phyloP scores from a whole-genome alignment of 2,888 invertebrate genomes.

The Ectobius pallidus region DNA sequence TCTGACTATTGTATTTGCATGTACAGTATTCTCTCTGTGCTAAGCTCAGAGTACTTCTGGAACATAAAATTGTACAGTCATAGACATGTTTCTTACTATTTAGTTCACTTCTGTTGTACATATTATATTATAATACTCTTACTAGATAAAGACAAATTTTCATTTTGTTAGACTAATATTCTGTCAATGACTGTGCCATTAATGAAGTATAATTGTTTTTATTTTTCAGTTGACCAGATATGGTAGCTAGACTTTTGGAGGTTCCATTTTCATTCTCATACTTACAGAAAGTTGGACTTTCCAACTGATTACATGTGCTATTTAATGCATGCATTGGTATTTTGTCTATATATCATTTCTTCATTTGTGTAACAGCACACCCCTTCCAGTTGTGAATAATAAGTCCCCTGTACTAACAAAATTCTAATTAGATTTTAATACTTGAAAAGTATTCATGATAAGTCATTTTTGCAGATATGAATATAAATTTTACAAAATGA shows the following conservation, averaged over 20 bases:
- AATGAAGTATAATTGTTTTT: background rate
- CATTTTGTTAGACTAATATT: no score
- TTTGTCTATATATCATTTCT: slow-evolving; percentile 20
- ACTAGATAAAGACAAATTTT: no score
- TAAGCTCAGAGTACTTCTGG: background rate
- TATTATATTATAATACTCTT: no score
- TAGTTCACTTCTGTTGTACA: no score
- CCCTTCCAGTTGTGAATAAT: slow-evolving; percentile 34
- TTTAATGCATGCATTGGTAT: slow-evolving; percentile 17
- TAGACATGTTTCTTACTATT: background rate
- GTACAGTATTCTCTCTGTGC: background rate
- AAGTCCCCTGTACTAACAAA: slow-evolving; percentile 14
- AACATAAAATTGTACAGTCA: slow-evolving; percentile 4
- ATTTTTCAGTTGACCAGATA: slow-evolving; percentile 16
- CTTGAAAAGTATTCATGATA: no score
- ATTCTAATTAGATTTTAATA: slow-evolving; percentile 6
- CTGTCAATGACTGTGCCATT: slow-evolving; percentile 15
- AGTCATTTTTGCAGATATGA: no score
- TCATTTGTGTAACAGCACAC: slow-evolving; percentile 35
- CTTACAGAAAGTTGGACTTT: background rate
- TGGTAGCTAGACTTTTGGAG: slow-evolving; percentile 12
- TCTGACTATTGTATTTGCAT: slow-evolving; percentile 19
- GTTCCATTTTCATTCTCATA: slow-evolving; percentile 1
- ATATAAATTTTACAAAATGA: no score
- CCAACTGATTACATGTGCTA: slow-evolving; percentile 11